phyloP scores from a whole-genome alignment of 2,797 vertebrate genomes.

The Tangara arthus region DNA sequence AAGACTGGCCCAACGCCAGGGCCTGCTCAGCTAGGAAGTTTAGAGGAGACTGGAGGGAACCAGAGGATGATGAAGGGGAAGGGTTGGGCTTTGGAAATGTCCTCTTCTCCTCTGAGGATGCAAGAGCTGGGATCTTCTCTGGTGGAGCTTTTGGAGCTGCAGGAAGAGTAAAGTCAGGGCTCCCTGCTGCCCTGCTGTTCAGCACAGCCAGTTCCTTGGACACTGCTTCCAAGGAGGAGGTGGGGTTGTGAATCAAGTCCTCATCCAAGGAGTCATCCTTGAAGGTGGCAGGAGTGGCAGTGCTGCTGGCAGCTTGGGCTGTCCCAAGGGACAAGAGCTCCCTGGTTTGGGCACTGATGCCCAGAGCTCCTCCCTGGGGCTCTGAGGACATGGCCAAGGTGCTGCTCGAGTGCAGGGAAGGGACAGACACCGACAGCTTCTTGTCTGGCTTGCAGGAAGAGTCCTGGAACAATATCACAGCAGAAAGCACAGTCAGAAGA shows the following conservation, averaged over 20 bases:
- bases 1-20: slow-evolving; percentile 71
- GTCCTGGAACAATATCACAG: slow-evolving; percentile 68
- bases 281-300: slow-evolving; percentile 52
- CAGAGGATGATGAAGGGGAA: slow-evolving; percentile 35
- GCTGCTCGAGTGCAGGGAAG: slow-evolving; percentile 57
- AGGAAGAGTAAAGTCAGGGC: slow-evolving; percentile 65
- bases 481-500: neutral
- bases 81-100: slow-evolving; percentile 66
- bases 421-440: slow-evolving; percentile 48
- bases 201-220: slow-evolving; percentile 74
- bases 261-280: slow-evolving; percentile 76
- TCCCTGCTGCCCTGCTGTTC: slow-evolving; percentile 56
- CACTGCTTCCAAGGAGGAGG: slow-evolving; percentile 69
- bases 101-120: slow-evolving; percentile 75
- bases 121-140: slow-evolving; percentile 61
- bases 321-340: slow-evolving; percentile 60
- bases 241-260: slow-evolving; percentile 68
- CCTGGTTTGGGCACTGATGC: slow-evolving; percentile 51
- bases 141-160: slow-evolving; percentile 38
- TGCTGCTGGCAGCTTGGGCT: slow-evolving; percentile 37
- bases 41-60: slow-evolving; percentile 74
- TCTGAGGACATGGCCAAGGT: slow-evolving; percentile 63
- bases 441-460: slow-evolving; percentile 76
- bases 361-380: slow-evolving; percentile 44
- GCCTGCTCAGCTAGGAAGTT: slow-evolving; percentile 84